Conservation (phyloP, 2,113 vertebrate species). For the Crotalus horridus region DNA sequence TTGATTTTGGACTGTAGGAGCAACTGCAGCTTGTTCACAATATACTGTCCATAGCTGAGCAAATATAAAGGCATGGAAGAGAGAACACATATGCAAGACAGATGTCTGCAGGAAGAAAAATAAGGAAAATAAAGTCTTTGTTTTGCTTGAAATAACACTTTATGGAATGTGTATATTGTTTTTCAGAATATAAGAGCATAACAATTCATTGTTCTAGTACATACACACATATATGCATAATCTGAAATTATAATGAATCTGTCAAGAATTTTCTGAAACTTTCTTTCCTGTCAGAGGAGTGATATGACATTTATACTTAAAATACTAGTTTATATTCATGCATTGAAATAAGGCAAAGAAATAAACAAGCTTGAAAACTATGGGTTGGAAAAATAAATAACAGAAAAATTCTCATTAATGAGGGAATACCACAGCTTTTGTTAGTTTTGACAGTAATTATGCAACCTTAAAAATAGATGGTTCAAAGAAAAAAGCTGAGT, state of each 20-base stretch:
- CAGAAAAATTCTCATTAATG: not conserved
- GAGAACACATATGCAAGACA: constrained; percentile 97
- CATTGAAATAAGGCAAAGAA: constrained; percentile 11
- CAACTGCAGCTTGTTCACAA: constrained; percentile 93
- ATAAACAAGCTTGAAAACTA: not conserved
- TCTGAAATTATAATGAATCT: not conserved
- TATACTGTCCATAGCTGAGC: constrained; percentile 99
- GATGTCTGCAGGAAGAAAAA: constrained; percentile 81
- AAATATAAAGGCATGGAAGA: constrained; percentile 99
- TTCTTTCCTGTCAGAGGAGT: constrained; percentile 15
- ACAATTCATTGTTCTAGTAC: not conserved
- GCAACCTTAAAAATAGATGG: not conserved
- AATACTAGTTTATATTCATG: not conserved
- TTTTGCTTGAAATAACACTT: not conserved
- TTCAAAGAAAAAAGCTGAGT: not conserved
- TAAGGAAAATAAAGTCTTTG: not conserved
- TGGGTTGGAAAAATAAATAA: not conserved
- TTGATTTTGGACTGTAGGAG: constrained; percentile 86
- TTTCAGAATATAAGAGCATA: not conserved
- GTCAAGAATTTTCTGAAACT: not conserved
- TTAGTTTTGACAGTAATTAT: not conserved
- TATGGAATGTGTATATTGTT: not conserved
- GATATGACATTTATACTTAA: constrained; percentile 21
- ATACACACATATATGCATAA: not conserved
- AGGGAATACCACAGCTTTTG: not conserved